Conservation (phyloP, 2,888 invertebrate species). For the Synergus gifuensis region DNA sequence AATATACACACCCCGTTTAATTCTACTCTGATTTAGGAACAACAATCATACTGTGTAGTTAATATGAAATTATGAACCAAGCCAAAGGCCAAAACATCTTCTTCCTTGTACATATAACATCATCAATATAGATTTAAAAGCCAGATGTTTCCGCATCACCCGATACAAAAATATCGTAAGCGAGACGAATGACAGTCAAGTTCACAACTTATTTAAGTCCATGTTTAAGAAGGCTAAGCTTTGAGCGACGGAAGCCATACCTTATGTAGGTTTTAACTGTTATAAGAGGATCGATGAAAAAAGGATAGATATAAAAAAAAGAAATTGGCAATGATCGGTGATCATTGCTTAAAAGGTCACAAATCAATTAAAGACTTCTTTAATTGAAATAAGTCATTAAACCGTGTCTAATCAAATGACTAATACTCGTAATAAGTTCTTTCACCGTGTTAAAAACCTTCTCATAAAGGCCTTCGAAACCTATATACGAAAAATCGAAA, state of each 20-base stretch:
- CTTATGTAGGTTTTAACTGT: background rate
- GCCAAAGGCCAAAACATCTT: background rate
- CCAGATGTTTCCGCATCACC: background rate
- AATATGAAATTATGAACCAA: too few species aligned
- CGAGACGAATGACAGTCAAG: slow-evolving; percentile 32
- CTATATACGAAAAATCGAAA: slow-evolving; percentile 13
- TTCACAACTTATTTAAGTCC: slow-evolving; percentile 9
- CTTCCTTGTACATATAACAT: background rate
- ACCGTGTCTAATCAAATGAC: slow-evolving; percentile 8
- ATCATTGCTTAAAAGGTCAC: background rate
- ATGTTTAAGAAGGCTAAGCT: background rate
- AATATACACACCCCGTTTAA: too few species aligned
- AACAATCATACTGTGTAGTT: background rate
- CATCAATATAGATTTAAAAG: background rate
- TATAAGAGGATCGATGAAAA: slow-evolving; percentile 24
- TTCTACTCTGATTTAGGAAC: too few species aligned
- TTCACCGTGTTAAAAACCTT: slow-evolving; percentile 4
- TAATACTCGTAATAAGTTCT: background rate
- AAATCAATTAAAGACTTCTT: background rate
- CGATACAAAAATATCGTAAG: slow-evolving; percentile 4
- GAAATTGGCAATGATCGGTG: background rate
- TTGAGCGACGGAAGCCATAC: slow-evolving; percentile 20
- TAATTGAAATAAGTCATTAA: slow-evolving; percentile 29
- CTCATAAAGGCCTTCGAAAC: slow-evolving; percentile 18
- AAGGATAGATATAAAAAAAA: background rate